Evolutionary conservation across 2,888 invertebrate species (phyloP).

Genomic region (Phoronis australis): DNA sequence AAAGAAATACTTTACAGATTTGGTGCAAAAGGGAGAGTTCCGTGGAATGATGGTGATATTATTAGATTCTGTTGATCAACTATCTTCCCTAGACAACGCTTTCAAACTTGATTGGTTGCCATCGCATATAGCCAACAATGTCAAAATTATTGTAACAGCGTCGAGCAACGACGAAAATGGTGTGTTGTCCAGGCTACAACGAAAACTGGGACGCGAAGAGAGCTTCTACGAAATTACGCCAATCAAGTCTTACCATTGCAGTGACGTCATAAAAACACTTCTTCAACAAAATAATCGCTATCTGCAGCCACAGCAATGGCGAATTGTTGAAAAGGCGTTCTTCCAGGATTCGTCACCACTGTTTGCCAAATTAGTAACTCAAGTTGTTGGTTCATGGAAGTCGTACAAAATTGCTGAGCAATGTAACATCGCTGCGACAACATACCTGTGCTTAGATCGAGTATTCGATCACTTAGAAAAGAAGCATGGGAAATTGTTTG

Average conservation of each 20-base stretch:
- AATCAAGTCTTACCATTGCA: neutral
- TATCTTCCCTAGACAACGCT: conserved; percentile 26
- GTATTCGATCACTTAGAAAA: conserved; percentile 30
- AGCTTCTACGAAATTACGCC: neutral
- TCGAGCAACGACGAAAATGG: conserved; percentile 19
- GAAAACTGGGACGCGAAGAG: neutral
- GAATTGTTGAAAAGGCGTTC: conserved; percentile 24
- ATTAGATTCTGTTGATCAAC: conserved; percentile 32
- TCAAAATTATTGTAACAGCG: conserved; percentile 34
- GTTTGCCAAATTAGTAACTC: conserved; percentile 27
- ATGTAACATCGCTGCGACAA: conserved; percentile 17
- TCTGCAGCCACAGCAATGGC: conserved; percentile 18
- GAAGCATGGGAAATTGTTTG: conserved; percentile 27
- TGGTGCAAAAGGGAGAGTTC: neutral
- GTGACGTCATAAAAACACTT: neutral
- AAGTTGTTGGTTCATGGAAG: conserved; percentile 29
- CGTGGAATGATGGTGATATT: conserved; percentile 31
- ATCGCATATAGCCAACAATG: conserved; percentile 26
- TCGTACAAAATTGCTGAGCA: conserved; percentile 18
- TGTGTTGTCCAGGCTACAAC: neutral
- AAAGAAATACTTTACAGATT: neutral
- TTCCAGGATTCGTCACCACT: conserved; percentile 26
- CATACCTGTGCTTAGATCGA: conserved; percentile 26
- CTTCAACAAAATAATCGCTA: neutral
- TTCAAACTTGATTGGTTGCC: conserved; percentile 40